These are phyloP conservation scores for Lasiurus cinereus DNA, from an alignment of 2,113 vertebrate species.

Conservation along the genomic window DNA sequence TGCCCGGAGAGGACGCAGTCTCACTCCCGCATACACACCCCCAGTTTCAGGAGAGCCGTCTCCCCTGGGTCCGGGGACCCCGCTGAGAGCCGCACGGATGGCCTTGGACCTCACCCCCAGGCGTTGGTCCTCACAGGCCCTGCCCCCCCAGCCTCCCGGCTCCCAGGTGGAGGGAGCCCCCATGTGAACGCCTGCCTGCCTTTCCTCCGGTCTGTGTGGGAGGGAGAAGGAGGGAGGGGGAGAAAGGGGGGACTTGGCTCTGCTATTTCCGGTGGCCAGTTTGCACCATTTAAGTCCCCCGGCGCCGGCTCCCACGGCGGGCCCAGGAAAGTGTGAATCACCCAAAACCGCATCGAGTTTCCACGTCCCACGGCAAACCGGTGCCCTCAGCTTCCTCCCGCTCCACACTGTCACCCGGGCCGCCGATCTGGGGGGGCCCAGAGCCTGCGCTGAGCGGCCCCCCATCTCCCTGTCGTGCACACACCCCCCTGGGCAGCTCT, in stretches of 20 bases:
- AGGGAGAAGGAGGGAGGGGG: no score
- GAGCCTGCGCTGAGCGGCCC: background rate
- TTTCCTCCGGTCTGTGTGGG: background rate
- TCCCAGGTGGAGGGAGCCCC: background rate
- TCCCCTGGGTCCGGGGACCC: background rate
- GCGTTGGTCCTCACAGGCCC: background rate
- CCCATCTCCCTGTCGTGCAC: background rate
- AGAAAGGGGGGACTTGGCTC: background rate
- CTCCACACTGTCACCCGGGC: background rate
- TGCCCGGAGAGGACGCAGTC: background rate
- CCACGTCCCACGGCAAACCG: background rate
- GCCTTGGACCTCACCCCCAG: background rate
- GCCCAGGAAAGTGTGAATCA: constrained; percentile 45
- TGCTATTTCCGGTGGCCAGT: background rate
- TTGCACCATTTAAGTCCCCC: background rate
- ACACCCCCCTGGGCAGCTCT: background rate
- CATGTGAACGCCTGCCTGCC: background rate
- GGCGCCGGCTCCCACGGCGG: background rate
- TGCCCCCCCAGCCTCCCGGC: background rate
- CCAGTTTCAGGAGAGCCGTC: background rate
- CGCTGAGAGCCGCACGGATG: background rate
- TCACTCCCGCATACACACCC: background rate
- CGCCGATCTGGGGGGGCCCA: background rate
- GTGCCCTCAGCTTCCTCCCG: background rate
- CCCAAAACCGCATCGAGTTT: constrained; percentile 46